Conservation (phyloP, 2,888 invertebrate species). For the Drepana falcataria region DNA sequence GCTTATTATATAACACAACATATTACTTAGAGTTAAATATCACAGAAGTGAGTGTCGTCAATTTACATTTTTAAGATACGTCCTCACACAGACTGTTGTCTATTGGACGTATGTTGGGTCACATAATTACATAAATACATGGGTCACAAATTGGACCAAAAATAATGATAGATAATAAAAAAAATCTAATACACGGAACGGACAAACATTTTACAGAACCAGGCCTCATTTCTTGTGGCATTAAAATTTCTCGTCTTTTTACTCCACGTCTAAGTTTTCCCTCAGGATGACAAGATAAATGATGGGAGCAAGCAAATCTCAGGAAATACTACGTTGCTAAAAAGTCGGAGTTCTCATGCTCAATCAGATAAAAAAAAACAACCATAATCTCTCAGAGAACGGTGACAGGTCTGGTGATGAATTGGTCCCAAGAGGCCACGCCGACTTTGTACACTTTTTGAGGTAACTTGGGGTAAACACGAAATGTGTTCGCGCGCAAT, state of each 20-base stretch:
- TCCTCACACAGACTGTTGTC: too few species aligned
- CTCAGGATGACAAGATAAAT: not conserved
- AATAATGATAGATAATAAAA: too few species aligned
- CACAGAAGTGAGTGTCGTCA: not conserved
- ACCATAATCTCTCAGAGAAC: conserved; percentile 21
- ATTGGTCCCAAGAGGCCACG: conserved; percentile 19
- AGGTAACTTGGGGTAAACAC: not conserved
- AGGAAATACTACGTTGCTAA: conserved; percentile 7
- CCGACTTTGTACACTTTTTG: not conserved
- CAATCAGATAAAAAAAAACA: conserved; percentile 31
- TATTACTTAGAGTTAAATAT: too few species aligned
- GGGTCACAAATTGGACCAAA: conserved; percentile 4
- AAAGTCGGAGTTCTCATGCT: conserved; percentile 16
- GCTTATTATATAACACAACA: too few species aligned
- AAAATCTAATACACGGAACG: too few species aligned
- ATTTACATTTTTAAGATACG: conserved; percentile 5
- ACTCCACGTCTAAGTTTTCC: not conserved
- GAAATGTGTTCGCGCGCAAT: too few species aligned
- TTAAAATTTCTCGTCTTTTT: not conserved
- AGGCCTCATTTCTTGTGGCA: too few species aligned
- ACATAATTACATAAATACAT: conserved; percentile 6
- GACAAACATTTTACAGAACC: too few species aligned
- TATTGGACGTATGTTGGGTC: too few species aligned
- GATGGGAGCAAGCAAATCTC: not conserved
- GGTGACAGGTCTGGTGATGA: conserved; percentile 27